A percentile compares a stretch with the other conserved stretches of the same genome.
phyloP scores from a whole-genome alignment of 2,888 invertebrate genomes.

The Lithophane leautieri region DNA sequence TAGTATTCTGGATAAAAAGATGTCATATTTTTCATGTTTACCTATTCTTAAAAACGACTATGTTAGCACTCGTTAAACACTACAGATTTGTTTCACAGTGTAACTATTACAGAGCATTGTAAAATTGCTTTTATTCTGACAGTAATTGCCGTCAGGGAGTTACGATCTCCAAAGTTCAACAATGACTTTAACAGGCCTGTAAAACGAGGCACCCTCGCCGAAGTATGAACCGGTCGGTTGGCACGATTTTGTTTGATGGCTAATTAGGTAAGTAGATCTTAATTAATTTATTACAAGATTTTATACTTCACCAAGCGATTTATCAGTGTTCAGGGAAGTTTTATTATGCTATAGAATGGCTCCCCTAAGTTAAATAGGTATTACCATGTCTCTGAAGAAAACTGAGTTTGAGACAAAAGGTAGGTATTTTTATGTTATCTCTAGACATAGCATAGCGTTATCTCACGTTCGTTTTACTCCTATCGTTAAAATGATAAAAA shows the following conservation, averaged over 20 bases:
- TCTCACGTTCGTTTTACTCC: neutral
- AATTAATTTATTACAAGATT: conserved; percentile 72
- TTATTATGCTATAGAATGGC: conserved; percentile 6
- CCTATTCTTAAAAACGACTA: neutral
- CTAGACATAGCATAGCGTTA: neutral
- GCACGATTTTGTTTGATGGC: conserved; percentile 73
- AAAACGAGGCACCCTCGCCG: conserved; percentile 73
- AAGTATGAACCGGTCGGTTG: conserved; percentile 68
- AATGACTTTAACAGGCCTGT: conserved; percentile 79
- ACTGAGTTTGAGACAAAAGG: neutral
- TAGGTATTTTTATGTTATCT: neutral
- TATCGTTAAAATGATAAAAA: conserved; percentile 23
- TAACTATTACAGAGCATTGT: conserved; percentile 47
- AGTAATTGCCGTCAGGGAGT: conserved; percentile 72
- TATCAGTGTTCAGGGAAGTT: conserved; percentile 46
- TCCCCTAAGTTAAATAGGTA: neutral
- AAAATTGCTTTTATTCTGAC: conserved; percentile 64
- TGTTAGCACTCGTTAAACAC: conserved; percentile 17
- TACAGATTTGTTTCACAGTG: conserved; percentile 34
- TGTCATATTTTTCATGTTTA: neutral
- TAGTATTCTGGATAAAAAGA: neutral
- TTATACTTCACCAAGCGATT: conserved; percentile 67
- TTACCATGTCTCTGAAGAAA: neutral
- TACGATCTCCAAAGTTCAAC: conserved; percentile 78
- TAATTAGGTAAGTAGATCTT: conserved; percentile 75